Base-by-base conservation (phyloP, 2,113 vertebrate species). In the Macquaria australasica region DNA sequence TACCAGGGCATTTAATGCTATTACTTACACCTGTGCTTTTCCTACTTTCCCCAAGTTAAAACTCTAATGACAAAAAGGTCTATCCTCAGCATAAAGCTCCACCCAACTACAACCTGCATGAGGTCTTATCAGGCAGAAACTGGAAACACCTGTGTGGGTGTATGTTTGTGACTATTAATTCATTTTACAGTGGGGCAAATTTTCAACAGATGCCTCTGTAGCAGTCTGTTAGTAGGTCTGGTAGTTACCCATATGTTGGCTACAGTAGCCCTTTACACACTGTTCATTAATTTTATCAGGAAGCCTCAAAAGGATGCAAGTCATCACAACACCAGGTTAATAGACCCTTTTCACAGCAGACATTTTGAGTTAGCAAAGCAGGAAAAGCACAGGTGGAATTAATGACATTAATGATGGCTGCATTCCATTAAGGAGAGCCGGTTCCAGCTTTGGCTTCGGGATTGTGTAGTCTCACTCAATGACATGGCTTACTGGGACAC, bases 291-390 rank as follows among this genome's bases (percentile, higher is more conserved):
- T 34, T 78, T 62, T 73, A 70, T 67, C 56, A 80, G 28, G n/a
- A 59, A 84, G 59, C 70, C 23, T 75, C 60, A 82, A 53, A 58
- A 59, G 14, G 59, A 58, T 90, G 64, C 75, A 81, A 56, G 73
- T 74, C 71, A 81, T 77, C 64, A 71, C 79, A 87, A 68, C 76
- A 60, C 23, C n/a, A 78, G 62, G 73, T 74, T 50, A 81, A 78
- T 67, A 34, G 34, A 34, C 34, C 34, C 34, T 34, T 34, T 34
- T 34, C 34, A 34, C 34, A 34, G 34, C 34, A 34, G 34, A 34
- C 34, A 34, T 34, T 5, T 34, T 2, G 34, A 34, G 34, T 34
- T 4, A 34, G 34, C 34, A 34, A 34, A 34, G 34, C 34, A 34
- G 3, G 34, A 34, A 34, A 34, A 34, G 34, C 34, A 34, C 34